A percentile compares a stretch with the other conserved stretches of the same genome.
phyloP scores from a whole-genome alignment of 1,140 invertebrate species.

The Drosophila tsacasi region DNA sequence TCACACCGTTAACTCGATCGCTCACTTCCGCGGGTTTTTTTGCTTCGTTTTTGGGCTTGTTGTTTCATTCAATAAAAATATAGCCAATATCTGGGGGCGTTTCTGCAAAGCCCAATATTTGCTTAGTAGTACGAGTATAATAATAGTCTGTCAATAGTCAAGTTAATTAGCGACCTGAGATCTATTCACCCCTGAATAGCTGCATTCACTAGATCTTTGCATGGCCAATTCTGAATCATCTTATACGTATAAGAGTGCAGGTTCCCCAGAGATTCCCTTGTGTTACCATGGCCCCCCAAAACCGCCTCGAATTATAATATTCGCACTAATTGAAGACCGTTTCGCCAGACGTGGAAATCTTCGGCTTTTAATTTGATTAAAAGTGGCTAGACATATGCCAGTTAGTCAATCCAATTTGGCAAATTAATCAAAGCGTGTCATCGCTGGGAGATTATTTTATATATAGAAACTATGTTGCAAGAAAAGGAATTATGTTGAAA shows the following conservation, averaged over 20 bases:
- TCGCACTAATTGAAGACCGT: conserved; percentile 45
- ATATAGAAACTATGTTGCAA: not conserved
- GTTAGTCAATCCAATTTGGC: conserved; percentile 4
- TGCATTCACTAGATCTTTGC: conserved; percentile 5
- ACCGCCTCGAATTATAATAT: conserved; percentile 45
- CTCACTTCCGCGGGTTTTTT: conserved; percentile 68
- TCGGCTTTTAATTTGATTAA: conserved; percentile 42
- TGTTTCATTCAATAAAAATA: conserved; percentile 18
- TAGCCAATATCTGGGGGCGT: conserved; percentile 30
- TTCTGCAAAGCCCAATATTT: conserved; percentile 17
- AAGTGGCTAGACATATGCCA: conserved; percentile 27
- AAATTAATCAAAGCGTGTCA: conserved; percentile 5
- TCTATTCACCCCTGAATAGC: conserved; percentile 8
- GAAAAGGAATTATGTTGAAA: too few relatives aligned
- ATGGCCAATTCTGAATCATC: conserved; percentile 31
- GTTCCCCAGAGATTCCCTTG: conserved; percentile 7
- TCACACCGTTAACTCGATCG: conserved; percentile 64
- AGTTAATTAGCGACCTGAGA: conserved; percentile 35
- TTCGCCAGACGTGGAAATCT: conserved; percentile 55
- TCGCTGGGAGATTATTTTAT: too few relatives aligned
- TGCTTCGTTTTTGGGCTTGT: conserved; percentile 6
- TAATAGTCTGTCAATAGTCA: conserved; percentile 42
- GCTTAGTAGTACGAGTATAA: conserved; percentile 12
- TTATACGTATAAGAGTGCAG: conserved; percentile 9
- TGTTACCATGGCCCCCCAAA: conserved; percentile 22